A percentile compares a stretch with the other conserved stretches of the same genome.
phyloP scores from a whole-genome alignment of 2,888 invertebrate genomes.

The Cerastoderma edule region DNA sequence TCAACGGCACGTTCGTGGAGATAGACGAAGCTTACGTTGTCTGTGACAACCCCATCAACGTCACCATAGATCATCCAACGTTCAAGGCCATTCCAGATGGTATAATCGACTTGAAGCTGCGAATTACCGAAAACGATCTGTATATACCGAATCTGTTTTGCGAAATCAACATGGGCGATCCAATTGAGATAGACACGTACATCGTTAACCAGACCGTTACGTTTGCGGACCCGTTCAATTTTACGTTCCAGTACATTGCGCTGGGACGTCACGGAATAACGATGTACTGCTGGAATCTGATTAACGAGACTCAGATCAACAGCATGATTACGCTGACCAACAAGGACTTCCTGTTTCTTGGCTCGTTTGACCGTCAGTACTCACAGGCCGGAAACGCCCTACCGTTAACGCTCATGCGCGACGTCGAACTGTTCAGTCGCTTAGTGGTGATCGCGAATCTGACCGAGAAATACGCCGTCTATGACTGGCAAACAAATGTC shows the following conservation, averaged over 20 bases:
- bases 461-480: slow-evolving; percentile 37
- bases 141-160: slow-evolving; percentile 45
- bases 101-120: slow-evolving; percentile 31
- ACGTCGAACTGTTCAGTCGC: slow-evolving; percentile 58
- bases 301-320: slow-evolving; percentile 31
- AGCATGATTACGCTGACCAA: slow-evolving; percentile 47
- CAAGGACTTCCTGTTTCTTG: slow-evolving; percentile 51
- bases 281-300: slow-evolving; percentile 57
- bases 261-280: slow-evolving; percentile 54
- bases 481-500: slow-evolving; percentile 49
- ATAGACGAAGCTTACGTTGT: slow-evolving; percentile 47
- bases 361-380: slow-evolving; percentile 63
- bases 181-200: slow-evolving; percentile 29
- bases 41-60: slow-evolving; percentile 55
- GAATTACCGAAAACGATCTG: slow-evolving; percentile 32
- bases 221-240: slow-evolving; percentile 37
- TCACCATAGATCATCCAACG: slow-evolving; percentile 32
- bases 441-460: slow-evolving; percentile 48
- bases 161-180: slow-evolving; percentile 51
- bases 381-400: slow-evolving; percentile 52
- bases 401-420: slow-evolving; percentile 52
- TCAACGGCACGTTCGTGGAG: slow-evolving; percentile 54
- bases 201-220: slow-evolving; percentile 42
- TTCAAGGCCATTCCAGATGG: slow-evolving; percentile 50
- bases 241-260: slow-evolving; percentile 57